Percentiles rank a stretch among this genome's conserved stretches.
These are phyloP conservation scores for Clavelina lepadiformis DNA, from an alignment of 23 tunicate species.

Conservation along the genomic window DNA sequence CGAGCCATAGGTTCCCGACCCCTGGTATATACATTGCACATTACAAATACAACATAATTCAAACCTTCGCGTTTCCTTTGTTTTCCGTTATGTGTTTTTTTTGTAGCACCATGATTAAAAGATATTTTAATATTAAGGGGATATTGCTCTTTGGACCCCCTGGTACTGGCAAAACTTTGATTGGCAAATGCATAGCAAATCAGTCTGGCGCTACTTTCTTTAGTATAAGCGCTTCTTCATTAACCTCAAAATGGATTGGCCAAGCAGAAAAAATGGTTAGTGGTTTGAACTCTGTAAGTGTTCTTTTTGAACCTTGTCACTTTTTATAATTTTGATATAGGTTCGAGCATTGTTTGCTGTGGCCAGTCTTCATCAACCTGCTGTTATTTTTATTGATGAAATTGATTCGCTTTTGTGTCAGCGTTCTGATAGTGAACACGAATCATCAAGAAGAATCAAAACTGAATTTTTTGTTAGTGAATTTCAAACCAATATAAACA, in stretches of 20 bases:
- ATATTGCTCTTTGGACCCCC: constrained; percentile 97
- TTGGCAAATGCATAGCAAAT: constrained; percentile 96
- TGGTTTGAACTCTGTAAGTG: too few species aligned
- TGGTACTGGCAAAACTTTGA: constrained; percentile 96
- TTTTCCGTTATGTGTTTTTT: background rate
- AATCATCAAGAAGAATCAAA: constrained; percentile 86
- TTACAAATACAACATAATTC: background rate
- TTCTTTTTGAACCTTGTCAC: background rate
- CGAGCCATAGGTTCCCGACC: too few species aligned
- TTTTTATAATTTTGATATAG: constrained; percentile 23
- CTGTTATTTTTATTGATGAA: constrained; percentile 95
- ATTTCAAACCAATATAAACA: background rate
- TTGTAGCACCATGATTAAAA: background rate
- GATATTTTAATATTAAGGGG: constrained; percentile 44
- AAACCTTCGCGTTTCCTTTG: background rate
- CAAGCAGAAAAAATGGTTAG: constrained; percentile 99
- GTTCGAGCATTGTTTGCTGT: constrained; percentile 90
- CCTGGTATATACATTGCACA: too few species aligned
- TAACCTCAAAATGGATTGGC: constrained; percentile 99
- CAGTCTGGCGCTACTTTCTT: constrained; percentile 95
- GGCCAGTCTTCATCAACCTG: constrained; percentile 75
- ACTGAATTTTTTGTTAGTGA: constrained; percentile 86
- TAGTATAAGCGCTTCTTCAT: constrained; percentile 90
- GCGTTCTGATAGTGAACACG: constrained; percentile 90
- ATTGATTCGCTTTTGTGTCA: constrained; percentile 87